phyloP scores from a whole-genome alignment of 2,113 vertebrate species.

The Channa argus region DNA sequence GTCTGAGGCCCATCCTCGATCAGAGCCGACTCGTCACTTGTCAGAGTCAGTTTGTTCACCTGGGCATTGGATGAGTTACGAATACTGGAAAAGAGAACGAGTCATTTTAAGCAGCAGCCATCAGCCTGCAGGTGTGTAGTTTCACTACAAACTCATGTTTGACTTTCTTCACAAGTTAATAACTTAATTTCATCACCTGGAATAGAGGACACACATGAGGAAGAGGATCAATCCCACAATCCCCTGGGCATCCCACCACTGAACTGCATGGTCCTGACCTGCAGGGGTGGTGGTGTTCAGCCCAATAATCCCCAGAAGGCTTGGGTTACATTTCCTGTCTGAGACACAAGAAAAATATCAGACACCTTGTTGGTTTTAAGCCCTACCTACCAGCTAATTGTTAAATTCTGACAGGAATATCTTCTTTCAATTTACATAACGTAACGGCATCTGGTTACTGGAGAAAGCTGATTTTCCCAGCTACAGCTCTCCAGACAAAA shows the following conservation, averaged over 20 bases:
- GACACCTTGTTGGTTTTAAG: too few species aligned
- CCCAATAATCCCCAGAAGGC: constrained; percentile 94
- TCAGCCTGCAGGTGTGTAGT: not conserved
- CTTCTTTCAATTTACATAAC: too few species aligned
- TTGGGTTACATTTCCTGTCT: constrained; percentile 97
- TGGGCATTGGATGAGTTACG: constrained; percentile 95
- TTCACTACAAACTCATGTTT: not conserved
- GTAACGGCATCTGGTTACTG: too few species aligned
- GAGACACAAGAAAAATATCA: constrained; percentile 28
- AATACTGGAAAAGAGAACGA: constrained; percentile 82
- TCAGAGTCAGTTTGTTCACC: constrained; percentile 95
- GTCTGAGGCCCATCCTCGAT: constrained; percentile 91
- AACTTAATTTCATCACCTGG: constrained; percentile 84
- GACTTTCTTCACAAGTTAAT: not conserved
- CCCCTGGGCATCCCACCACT: constrained; percentile 99
- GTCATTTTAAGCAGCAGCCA: not conserved
- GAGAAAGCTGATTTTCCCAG: too few species aligned
- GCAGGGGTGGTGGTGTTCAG: constrained; percentile 89
- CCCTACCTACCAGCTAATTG: too few species aligned
- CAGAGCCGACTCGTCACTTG: constrained; percentile 94
- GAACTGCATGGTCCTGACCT: constrained; percentile 87
- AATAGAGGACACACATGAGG: constrained; percentile 96
- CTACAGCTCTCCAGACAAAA: too few species aligned
- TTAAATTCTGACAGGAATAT: too few species aligned
- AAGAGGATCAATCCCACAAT: constrained; percentile 96